These are phyloP conservation scores for Sciurus vulgaris DNA, from an alignment of 2,797 vertebrate genomes.

Conservation along the genomic window DNA sequence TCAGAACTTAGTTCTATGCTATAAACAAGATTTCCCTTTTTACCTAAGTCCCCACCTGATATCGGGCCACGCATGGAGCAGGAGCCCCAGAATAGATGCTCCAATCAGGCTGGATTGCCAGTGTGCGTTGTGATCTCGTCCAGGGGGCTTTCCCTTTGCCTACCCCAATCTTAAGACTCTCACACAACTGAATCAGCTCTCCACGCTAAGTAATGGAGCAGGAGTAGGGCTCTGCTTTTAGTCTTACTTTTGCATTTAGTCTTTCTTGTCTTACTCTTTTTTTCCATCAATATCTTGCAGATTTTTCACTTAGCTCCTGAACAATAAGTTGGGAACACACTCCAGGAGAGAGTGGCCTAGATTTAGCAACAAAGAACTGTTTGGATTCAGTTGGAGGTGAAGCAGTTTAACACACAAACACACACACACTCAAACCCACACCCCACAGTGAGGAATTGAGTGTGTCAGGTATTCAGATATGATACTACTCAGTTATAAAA, in stretches of 20 bases:
- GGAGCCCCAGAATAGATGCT: not conserved
- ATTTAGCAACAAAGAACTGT: not conserved
- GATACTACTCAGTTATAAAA: not conserved
- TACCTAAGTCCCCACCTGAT: not conserved
- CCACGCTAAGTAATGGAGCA: accelerated
- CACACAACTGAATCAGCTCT: not conserved
- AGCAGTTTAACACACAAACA: not conserved
- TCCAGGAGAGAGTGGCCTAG: not conserved
- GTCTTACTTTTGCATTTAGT: not conserved
- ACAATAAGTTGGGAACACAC: not conserved
- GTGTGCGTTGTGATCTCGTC: accelerated
- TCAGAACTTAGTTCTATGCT: not conserved
- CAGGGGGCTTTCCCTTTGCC: not conserved
- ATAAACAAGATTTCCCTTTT: not conserved
- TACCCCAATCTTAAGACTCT: not conserved
- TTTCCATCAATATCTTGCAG: not conserved
- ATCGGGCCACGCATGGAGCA: not conserved
- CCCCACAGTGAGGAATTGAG: not conserved
- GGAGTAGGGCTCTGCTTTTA: too few species aligned
- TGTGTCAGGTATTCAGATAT: not conserved
- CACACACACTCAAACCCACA: too few species aligned
- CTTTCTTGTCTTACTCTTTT: not conserved
- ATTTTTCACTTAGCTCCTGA: not conserved
- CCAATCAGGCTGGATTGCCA: not conserved
- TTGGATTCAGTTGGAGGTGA: constrained; percentile 22